These are phyloP conservation scores for Petrocephalus sullivani DNA, from an alignment of 2,797 vertebrate genomes.

Conservation along the genomic window DNA sequence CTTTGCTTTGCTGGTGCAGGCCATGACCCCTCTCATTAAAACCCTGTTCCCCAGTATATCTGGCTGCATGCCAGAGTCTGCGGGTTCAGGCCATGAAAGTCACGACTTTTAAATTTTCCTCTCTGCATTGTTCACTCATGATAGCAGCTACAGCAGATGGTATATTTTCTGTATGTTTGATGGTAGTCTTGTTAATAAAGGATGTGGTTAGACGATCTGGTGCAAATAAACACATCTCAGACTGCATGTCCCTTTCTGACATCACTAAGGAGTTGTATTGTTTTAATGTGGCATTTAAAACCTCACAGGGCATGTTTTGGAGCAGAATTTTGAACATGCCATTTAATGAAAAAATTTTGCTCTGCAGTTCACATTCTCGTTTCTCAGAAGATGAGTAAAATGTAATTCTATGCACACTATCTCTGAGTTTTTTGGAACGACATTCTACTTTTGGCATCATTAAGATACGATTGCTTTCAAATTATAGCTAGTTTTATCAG, in stretches of 20 bases:
- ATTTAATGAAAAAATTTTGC: background rate
- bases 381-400: background rate
- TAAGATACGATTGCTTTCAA: background rate
- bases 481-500: background rate
- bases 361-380: background rate
- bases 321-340: background rate
- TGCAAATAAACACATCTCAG: background rate
- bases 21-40: slow-evolving; percentile 1
- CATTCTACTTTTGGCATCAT: background rate
- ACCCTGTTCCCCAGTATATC: background rate
- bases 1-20: background rate
- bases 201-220: background rate
- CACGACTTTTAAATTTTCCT: background rate
- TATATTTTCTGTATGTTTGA: background rate
- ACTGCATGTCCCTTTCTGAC: background rate
- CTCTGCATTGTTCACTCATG: background rate
- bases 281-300: background rate
- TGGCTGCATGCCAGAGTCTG: background rate
- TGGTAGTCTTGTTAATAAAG: background rate
- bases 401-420: background rate
- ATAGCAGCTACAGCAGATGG: background rate
- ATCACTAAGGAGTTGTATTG: background rate
- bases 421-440: background rate
- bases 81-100: background rate
- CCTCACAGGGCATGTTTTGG: background rate